Conservation (phyloP, 2,113 vertebrate species). For the Craseonycteris thonglongyai region DNA sequence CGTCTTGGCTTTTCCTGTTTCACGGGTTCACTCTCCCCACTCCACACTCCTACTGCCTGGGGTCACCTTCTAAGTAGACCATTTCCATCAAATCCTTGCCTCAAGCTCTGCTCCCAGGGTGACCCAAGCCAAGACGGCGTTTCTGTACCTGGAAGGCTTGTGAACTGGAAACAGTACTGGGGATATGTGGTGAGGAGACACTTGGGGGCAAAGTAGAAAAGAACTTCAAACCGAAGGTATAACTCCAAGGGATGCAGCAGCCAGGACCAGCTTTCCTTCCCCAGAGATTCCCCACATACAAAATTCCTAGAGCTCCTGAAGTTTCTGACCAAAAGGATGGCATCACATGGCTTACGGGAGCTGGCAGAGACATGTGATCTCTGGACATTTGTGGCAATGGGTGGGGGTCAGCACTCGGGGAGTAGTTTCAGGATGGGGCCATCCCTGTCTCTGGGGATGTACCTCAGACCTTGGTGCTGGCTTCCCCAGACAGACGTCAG, state of each 20-base stretch:
- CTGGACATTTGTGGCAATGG: not conserved
- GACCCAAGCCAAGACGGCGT: not conserved
- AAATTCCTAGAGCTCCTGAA: not conserved
- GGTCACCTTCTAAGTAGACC: not conserved
- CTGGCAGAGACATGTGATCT: not conserved
- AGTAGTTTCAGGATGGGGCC: not conserved
- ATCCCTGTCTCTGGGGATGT: not conserved
- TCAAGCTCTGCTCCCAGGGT: not conserved
- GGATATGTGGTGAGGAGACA: accelerated
- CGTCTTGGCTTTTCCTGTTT: not conserved
- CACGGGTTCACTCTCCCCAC: not conserved
- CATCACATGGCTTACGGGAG: not conserved
- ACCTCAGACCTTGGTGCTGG: not conserved
- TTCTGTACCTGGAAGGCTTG: not conserved
- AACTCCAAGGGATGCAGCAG: not conserved
- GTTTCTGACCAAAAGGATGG: not conserved
- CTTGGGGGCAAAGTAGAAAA: not conserved
- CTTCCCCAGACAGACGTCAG: not conserved
- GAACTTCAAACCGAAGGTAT: not conserved
- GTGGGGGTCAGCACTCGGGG: not conserved
- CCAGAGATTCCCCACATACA: not conserved
- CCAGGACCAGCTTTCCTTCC: not conserved
- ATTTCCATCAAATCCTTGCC: not conserved
- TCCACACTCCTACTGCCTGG: not conserved
- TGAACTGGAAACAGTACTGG: accelerated